A percentile compares a stretch with the other conserved stretches of the same genome.
phyloP scores from a whole-genome alignment of 2,113 vertebrate species.

The Corydoras maculifer region DNA sequence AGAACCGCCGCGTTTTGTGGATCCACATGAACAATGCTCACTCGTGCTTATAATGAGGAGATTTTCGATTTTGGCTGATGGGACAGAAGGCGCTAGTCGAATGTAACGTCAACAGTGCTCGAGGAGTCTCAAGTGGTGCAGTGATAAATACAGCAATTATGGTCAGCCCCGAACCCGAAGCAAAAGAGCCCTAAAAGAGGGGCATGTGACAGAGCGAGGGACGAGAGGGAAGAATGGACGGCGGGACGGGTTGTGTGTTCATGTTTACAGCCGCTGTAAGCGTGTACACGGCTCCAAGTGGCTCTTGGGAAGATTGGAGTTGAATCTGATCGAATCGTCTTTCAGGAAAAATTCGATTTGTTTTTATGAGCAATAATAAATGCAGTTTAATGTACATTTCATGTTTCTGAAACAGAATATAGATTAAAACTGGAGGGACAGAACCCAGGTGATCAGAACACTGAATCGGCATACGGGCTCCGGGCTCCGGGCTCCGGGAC shows the following conservation, averaged over 20 bases:
- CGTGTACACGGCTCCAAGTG: not conserved
- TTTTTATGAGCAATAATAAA: too few species aligned
- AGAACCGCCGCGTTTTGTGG: not conserved
- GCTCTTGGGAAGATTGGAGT: not conserved
- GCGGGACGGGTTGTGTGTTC: not conserved
- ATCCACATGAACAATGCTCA: not conserved
- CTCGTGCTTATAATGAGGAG: not conserved
- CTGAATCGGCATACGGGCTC: too few species aligned
- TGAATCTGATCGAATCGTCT: not conserved
- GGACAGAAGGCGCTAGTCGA: not conserved
- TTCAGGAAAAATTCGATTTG: too few species aligned
- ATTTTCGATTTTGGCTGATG: slow-evolving; percentile 12
- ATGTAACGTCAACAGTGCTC: slow-evolving; percentile 7
- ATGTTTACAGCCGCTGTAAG: not conserved
- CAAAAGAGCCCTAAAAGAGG: slow-evolving; percentile 9
- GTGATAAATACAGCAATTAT: slow-evolving; percentile 10
- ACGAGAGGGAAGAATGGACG: not conserved
- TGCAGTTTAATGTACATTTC: too few species aligned
- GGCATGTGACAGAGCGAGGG: not conserved
- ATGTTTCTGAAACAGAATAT: too few species aligned
- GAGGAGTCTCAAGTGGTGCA: slow-evolving; percentile 12
- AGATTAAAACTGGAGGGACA: too few species aligned
- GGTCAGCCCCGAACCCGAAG: not conserved
- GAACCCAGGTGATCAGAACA: too few species aligned
- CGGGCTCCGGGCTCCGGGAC: too few species aligned